Evolutionary conservation across 2,888 invertebrate species (phyloP).

Genomic region (Rhimphoctona megacephalus): DNA sequence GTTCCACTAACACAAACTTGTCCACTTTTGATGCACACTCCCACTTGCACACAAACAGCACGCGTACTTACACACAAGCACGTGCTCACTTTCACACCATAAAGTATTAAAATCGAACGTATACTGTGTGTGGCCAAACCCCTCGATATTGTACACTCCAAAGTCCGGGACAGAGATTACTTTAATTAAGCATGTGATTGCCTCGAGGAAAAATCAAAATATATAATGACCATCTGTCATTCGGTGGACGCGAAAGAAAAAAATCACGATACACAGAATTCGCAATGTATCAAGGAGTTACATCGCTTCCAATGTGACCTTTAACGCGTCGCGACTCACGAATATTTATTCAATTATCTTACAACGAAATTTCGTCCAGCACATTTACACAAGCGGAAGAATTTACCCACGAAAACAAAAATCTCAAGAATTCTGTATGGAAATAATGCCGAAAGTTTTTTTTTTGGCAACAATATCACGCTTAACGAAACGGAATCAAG

Average conservation of each 20-base stretch:
- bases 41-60: background rate
- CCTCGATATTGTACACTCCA: slow-evolving; percentile 69
- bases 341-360: background rate
- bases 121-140: slow-evolving; percentile 16
- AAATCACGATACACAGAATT: background rate
- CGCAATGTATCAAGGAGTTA: background rate
- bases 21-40: background rate
- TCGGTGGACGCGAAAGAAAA: background rate
- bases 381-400: background rate
- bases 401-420: background rate
- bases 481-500: background rate
- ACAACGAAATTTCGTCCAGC: background rate
- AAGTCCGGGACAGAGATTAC: slow-evolving; percentile 77
- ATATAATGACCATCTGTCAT: slow-evolving; percentile 71
- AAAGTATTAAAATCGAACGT: slow-evolving; percentile 8
- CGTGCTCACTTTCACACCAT: background rate
- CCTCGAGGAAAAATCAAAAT: slow-evolving; percentile 65
- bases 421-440: background rate
- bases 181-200: slow-evolving; percentile 78
- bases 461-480: background rate
- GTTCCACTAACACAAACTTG: background rate
- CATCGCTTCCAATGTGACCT: slow-evolving; percentile 19
- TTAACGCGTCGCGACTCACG: background rate
- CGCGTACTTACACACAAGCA: background rate
- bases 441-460: background rate